These are phyloP conservation scores for Schizopygopsis pylzovi DNA, from an alignment of 2,797 vertebrate genomes.

Conservation along the genomic window DNA sequence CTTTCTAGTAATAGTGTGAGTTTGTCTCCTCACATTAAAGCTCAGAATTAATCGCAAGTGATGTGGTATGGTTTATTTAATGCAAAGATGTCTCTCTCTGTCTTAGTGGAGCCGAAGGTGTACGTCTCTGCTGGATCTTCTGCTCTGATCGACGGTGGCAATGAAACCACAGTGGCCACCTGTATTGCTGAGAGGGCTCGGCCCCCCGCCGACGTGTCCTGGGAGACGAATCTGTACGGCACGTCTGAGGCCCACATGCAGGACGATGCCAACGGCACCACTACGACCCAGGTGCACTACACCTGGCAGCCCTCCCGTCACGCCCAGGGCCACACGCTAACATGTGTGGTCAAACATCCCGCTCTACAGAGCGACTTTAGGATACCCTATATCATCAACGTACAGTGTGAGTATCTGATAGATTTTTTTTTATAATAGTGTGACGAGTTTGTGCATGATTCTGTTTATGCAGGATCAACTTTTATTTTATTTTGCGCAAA, in stretches of 20 bases:
- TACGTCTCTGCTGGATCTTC: slow-evolving; percentile 88
- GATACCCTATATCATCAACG: slow-evolving; percentile 89
- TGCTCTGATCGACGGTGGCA: slow-evolving; percentile 90
- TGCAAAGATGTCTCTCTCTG: background rate
- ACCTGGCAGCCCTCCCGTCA: slow-evolving; percentile 89
- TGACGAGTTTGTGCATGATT: background rate
- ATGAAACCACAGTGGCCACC: slow-evolving; percentile 90
- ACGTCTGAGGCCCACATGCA: slow-evolving; percentile 84
- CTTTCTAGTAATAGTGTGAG: slow-evolving; percentile 1
- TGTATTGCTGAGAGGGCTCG: slow-evolving; percentile 93
- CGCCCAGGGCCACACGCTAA: slow-evolving; percentile 87
- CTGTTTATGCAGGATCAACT: background rate
- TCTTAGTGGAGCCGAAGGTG: slow-evolving; percentile 92
- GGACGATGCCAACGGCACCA: slow-evolving; percentile 89
- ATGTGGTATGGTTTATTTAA: slow-evolving; percentile 12
- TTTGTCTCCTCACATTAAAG: background rate
- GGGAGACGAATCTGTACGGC: slow-evolving; percentile 92
- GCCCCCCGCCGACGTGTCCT: slow-evolving; percentile 89
- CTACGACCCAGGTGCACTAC: slow-evolving; percentile 91
- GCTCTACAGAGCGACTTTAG: slow-evolving; percentile 88
- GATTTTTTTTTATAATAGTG: background rate
- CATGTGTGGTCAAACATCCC: slow-evolving; percentile 93
- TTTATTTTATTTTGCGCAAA: background rate
- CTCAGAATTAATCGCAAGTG: slow-evolving; percentile 1
- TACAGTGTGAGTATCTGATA: slow-evolving; percentile 87